Evolutionary conservation across 2,113 vertebrate genomes (phyloP), one percentile per base, ranked within the genome.

Genomic region (Poicephalus gulielmi): DNA sequence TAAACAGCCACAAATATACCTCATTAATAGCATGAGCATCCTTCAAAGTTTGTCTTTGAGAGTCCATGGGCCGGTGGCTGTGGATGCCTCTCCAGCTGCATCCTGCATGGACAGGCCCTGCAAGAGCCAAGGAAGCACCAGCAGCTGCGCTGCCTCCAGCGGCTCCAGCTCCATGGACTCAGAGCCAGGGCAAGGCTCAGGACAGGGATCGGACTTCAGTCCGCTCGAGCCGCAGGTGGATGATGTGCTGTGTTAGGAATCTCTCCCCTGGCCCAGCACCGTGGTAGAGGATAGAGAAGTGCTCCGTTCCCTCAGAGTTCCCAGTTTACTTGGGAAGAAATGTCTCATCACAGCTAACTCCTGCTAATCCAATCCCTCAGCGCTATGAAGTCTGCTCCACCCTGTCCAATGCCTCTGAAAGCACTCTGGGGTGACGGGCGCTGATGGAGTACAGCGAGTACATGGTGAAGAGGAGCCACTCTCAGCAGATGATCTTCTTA

Each of bases 1-100:
- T 66, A 71, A 94, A 95, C 93, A 89, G 86, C 76, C 91, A 80
- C 46, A 91, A 95, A 93, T 62, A 83, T 4, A 90, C 71, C 53
- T 82, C 52, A 71, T 90, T 88, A 95, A 92, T 70, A 69, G 75
- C 9, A 33, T 20, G 41, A 94, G 53, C 75, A 84, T 83, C 74
- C 44, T 75, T 86, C 88, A 94, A 43, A 82, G 81, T 49, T 59
- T n/a, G 53, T 55, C 59, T 91, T 24, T 24, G 30, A 66, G 78
- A 14, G 53, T 10, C 44, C 41, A 74, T 46, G 76, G 90, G 71
- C 79, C 35, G 2, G 86, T 2, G 31, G 50, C 35, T 74, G 66
- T 6, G 9, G 57, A 35, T 3, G 14, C 13, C 57, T 35, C 20
- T 59, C 33, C 57, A 35, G 33, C 22, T 35, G 33, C 33, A 35